Evolutionary conservation across 2,113 vertebrate genomes (phyloP), one percentile per base, ranked within the genome.

Genomic region (Muntiacus reevesi): DNA sequence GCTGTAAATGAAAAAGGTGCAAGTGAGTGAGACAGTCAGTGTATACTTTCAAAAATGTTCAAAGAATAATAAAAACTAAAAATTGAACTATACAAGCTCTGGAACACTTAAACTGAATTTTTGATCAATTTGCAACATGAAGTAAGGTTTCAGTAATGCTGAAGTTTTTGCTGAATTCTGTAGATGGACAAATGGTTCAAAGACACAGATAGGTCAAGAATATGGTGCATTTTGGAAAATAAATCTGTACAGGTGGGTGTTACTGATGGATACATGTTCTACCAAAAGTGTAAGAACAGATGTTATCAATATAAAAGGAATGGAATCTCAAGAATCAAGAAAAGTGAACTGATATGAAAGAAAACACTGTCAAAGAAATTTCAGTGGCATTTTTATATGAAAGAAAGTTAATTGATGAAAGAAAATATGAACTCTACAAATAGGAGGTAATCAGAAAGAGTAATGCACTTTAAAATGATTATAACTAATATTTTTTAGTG

Each of bases 241-340:
- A 94, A 96, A 50, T 96, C 36, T 92, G 52, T 76, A 85, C 67
- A 97, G 82, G 78, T 97, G 82, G 59, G 85, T 96, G 92, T 97
- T 96, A 87, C 92, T 98, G 87, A 74, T 98, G 91, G 87, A 67
- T 94, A 97, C 92, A 60, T 94, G 97, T 88, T 97, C 78, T 98
- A 84, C 78, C 76, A 55, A 91, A 95, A 95, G 47, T 84, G n/a
- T 95, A 96, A 86, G 93, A 91, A 93, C 67, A 98, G 97, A 97
- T 96, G 62, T 16, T 96, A 64, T 97, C 87, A 98, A 21, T 96
- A 64, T 97, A 88, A 98, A 97, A 96, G 91, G 95, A 97, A 96
- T 97, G 97, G 96, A 98, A 98, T 97, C 93, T 96, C 97, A 92
- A 98, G 95, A 98, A 97, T 55, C 95, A 97, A 85, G 55, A 52